Conservation (phyloP, 2,888 invertebrate species). For the Gnatocerus cornutus region DNA sequence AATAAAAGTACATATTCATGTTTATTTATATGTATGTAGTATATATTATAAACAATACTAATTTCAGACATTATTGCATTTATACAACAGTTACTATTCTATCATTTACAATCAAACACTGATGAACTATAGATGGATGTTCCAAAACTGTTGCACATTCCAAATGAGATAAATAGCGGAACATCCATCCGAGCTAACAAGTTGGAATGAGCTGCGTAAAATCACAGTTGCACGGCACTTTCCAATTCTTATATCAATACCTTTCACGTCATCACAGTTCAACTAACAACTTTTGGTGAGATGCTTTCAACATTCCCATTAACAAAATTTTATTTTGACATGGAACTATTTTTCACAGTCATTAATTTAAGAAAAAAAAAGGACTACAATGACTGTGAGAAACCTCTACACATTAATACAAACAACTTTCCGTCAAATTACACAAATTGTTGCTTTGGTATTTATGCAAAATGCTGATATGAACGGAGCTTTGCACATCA, state of each 20-base stretch:
- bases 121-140: slow-evolving; percentile 48
- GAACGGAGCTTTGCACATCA: slow-evolving; percentile 18
- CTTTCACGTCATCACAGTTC: slow-evolving; percentile 47
- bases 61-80: slow-evolving; percentile 56
- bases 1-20: slow-evolving; percentile 45
- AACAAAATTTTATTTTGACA: slow-evolving; percentile 40
- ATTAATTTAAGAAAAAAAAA: slow-evolving; percentile 26
- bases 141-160: slow-evolving; percentile 40
- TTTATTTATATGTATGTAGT: slow-evolving; percentile 43
- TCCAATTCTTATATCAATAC: slow-evolving; percentile 40
- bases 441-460: slow-evolving; percentile 46
- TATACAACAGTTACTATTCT: slow-evolving; percentile 54
- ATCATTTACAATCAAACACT: slow-evolving; percentile 54
- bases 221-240: slow-evolving; percentile 53
- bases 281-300: slow-evolving; percentile 40
- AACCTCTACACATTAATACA: slow-evolving; percentile 31
- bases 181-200: slow-evolving; percentile 46
- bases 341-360: slow-evolving; percentile 42
- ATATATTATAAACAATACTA: slow-evolving; percentile 53
- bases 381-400: slow-evolving; percentile 27
- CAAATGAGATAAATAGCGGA: slow-evolving; percentile 36
- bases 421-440: slow-evolving; percentile 42
- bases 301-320: slow-evolving; percentile 46
- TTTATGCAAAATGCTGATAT: slow-evolving; percentile 43
- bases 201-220: slow-evolving; percentile 57